Evolutionary conservation across 2,113 vertebrate species (phyloP).

Genomic region (Rhea pennata): DNA sequence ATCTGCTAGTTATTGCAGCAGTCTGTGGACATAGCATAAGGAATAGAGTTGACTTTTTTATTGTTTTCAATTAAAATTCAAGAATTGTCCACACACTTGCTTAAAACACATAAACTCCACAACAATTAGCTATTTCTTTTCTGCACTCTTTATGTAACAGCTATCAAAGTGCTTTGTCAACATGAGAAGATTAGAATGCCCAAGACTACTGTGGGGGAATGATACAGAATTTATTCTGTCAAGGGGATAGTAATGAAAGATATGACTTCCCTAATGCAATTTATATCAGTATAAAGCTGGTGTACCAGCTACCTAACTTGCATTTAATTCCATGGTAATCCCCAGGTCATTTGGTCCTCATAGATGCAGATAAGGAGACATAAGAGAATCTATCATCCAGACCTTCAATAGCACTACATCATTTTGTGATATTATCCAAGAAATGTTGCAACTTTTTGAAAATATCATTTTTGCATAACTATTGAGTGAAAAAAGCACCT

Average conservation of each 20-base stretch:
- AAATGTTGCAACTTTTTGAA: not conserved
- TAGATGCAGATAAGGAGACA: not conserved
- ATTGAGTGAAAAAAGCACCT: not conserved
- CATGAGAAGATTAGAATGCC: not conserved
- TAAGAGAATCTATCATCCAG: not conserved
- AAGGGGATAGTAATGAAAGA: too few species aligned
- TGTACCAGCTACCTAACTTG: not conserved
- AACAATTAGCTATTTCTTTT: not conserved
- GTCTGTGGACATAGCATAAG: not conserved
- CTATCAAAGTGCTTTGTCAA: not conserved
- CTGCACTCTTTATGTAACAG: not conserved
- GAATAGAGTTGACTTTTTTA: not conserved
- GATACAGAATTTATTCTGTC: not conserved
- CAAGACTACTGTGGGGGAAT: not conserved
- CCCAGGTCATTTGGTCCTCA: not conserved
- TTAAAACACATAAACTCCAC: not conserved
- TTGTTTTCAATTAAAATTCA: not conserved
- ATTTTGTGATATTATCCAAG: too few species aligned
- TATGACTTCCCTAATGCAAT: not conserved
- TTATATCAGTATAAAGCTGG: fast-evolving
- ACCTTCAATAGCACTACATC: not conserved
- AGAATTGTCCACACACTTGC: not conserved
- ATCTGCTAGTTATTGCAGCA: not conserved
- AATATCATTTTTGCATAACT: not conserved
- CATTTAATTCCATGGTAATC: not conserved